phyloP scores from a whole-genome alignment of 2,888 invertebrate species.

The Zonitis immaculata region DNA sequence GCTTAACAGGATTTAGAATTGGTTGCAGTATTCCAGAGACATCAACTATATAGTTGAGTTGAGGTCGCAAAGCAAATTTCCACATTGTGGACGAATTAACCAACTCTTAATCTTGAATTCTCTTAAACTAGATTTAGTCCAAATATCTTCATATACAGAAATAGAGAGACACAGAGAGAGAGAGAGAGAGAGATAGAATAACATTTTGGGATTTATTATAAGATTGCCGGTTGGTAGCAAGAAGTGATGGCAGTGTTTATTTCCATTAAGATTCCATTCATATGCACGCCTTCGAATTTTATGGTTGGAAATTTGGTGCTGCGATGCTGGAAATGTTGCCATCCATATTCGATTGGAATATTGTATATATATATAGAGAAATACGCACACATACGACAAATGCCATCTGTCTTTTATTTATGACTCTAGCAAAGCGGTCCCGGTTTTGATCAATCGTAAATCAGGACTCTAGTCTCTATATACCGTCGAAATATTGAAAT shows the following conservation, averaged over 20 bases:
- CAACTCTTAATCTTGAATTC: conserved; percentile 30
- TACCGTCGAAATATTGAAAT: background rate
- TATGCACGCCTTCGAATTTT: conserved; percentile 23
- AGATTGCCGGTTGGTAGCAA: background rate
- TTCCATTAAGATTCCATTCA: conserved; percentile 28
- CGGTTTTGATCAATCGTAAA: conserved; percentile 2
- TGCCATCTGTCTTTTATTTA: conserved; percentile 17
- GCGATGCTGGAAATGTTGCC: conserved; percentile 3
- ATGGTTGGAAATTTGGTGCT: conserved; percentile 1
- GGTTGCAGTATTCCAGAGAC: conserved; percentile 31
- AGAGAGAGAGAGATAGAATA: background rate
- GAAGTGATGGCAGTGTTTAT: conserved; percentile 23
- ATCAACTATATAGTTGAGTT: conserved; percentile 38
- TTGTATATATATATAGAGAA: background rate
- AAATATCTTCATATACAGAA: too few species aligned
- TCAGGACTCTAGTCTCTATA: too few species aligned
- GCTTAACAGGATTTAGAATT: conserved; percentile 40
- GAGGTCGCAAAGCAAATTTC: conserved; percentile 40
- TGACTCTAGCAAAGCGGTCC: conserved; percentile 1
- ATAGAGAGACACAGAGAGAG: too few species aligned
- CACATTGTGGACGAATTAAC: conserved; percentile 34
- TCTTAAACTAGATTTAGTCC: background rate
- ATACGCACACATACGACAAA: conserved; percentile 4
- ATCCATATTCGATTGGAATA: conserved; percentile 1
- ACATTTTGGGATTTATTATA: background rate